These are phyloP conservation scores for Dinoponera quadriceps DNA, from an alignment of 1,140 invertebrate genomes.

Conservation along the genomic window DNA sequence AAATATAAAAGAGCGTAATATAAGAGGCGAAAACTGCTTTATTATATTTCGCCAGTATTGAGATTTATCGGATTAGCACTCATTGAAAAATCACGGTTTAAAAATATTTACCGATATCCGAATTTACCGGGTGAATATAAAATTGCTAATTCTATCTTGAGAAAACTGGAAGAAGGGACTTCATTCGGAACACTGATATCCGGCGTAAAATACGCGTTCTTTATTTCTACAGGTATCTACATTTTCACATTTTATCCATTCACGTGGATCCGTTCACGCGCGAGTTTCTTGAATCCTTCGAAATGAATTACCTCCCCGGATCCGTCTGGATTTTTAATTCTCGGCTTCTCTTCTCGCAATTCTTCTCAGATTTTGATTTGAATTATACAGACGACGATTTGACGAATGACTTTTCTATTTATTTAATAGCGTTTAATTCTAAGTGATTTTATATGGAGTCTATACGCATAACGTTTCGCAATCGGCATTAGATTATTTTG, in stretches of 20 bases:
- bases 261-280: background rate
- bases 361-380: background rate
- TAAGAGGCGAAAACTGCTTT: background rate
- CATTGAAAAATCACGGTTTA: background rate
- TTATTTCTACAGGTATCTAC: slow-evolving; percentile 32
- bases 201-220: slow-evolving; percentile 10
- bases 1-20: background rate
- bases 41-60: background rate
- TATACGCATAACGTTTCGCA: too few relatives aligned
- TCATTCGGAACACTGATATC: slow-evolving; percentile 30
- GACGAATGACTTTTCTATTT: background rate
- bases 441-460: too few relatives aligned
- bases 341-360: background rate
- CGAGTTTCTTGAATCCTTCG: background rate
- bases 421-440: background rate
- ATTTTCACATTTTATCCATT: slow-evolving; percentile 8
- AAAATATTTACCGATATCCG: slow-evolving; percentile 14
- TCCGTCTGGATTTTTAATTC: slow-evolving; percentile 10
- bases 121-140: slow-evolving; percentile 18
- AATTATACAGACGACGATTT: too few relatives aligned
- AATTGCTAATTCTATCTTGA: slow-evolving; percentile 38
- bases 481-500: too few relatives aligned
- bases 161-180: slow-evolving; percentile 2
- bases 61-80: background rate
- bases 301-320: slow-evolving; percentile 1